Evolutionary conservation across 2,797 vertebrate genomes (phyloP).

Genomic region (Chaenodraco wilsoni): DNA sequence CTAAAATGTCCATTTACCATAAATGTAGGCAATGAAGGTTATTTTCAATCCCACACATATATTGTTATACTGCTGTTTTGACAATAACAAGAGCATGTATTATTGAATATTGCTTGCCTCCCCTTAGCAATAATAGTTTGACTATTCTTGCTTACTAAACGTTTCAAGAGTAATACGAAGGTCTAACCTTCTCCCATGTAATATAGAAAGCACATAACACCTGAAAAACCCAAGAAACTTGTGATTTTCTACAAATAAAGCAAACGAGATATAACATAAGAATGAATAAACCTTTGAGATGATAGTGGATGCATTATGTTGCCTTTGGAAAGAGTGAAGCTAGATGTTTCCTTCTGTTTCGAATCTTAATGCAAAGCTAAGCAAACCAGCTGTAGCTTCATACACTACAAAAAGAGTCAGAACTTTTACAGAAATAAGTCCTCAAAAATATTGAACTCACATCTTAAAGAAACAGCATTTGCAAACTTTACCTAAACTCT

Average conservation of each 20-base stretch:
- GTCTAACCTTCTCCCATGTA: no score
- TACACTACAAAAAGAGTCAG: background rate
- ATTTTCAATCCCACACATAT: background rate
- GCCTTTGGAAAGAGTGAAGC: background rate
- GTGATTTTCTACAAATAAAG: slow-evolving; percentile 1
- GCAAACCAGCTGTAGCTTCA: slow-evolving; percentile 2
- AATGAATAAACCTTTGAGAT: background rate
- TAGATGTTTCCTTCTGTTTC: no score
- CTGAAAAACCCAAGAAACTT: background rate
- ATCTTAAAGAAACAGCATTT: background rate
- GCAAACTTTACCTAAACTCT: slow-evolving; percentile 15
- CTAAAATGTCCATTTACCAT: background rate
- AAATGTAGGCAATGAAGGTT: background rate
- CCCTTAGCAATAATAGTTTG: no score
- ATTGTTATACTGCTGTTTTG: no score
- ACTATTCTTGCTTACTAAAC: no score
- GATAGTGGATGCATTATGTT: background rate
- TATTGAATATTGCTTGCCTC: no score
- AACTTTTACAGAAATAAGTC: background rate
- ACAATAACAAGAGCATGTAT: no score
- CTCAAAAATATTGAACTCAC: background rate
- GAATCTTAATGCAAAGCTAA: slow-evolving; percentile 24
- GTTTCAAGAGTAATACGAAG: no score
- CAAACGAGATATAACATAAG: background rate
- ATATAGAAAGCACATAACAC: background rate